Base-by-base conservation (phyloP, 1,140 invertebrate genomes). In the Trichomalopsis sarcophagae region DNA sequence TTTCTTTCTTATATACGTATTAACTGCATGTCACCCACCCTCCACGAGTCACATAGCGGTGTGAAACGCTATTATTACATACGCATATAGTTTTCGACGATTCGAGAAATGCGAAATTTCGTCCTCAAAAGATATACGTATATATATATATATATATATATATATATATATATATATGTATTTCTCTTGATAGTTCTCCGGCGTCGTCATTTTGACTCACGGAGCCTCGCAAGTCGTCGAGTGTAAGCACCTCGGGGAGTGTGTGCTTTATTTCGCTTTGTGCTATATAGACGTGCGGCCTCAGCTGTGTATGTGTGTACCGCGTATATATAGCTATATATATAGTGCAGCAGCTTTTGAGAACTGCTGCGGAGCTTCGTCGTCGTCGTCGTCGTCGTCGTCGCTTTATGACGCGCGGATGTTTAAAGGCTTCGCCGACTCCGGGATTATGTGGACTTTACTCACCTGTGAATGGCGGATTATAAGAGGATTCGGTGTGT, bases 211-310 rank as follows among this genome's bases (percentile, higher is more conserved):
- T 68, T 68, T 23, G 23, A 17, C n/a, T 66, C n/a, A n/a, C n/a
- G 62, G 66, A 6, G 2, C 66, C 33, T 36, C 33, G 68, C 68
- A 71, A 71, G 62, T 69, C 62, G 36, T 36, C 68, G 36, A n/a
- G 68, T 73, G 68, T 81, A 68, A 81, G 79, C 79, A 73, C 68
- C 66, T 81, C 68, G 10, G 11, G 40, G 68, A 9, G 71, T 30
- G 40, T 44, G 55, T 1, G 1, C 44, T 78, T n/a, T 30, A 27
- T 78, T 47, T 55, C 76, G 21, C 23, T 55, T 17, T 62, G 21
- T 33, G 2, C 76, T 55, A n/a, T n/a, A n/a, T n/a, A 30, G n/a
- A 62, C 47, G 40, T 17, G 50, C 50, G 50, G 40, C 23, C 11
- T 62, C n/a, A n/a, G n/a, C n/a, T 62, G 17, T 27, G 21, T 50